Evolutionary conservation across 2,113 vertebrate species (phyloP), one percentile per base, ranked within the genome.

Genomic region (Bothrops jararaca): DNA sequence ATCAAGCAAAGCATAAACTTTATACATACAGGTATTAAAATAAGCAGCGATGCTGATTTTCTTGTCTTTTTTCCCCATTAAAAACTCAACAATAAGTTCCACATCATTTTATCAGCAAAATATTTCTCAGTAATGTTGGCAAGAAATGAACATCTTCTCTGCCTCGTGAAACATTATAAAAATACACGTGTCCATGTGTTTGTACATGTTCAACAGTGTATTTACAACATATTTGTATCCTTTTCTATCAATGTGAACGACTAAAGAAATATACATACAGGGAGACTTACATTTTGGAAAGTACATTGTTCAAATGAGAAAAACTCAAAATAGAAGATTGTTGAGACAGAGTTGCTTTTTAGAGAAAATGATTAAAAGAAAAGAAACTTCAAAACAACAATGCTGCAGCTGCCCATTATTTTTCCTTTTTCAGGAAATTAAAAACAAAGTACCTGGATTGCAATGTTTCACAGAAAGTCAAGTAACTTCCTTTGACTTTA

Each of bases 401-500:
- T n/a, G n/a, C 52, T 91, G 29, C 24, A 10, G 85, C 52, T 94
- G 50, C 85, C 93, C 24, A 15, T 95, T 97, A 92, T 56, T 34
- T 91, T 92, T 91, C 48, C 93, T 95, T 96, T 95, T 95, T 96
- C 91, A 92, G 91, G 95, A 97, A 97, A 94, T 94, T 92, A 96
- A 96, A 90, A 92, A 96, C 90, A 96, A 95, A 94, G 91, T 90
- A 96, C 95, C 93, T 96, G 92, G 94, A 90, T 96, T 85, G 90
- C 69, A 94, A 94, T 92, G 90, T 92, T 93, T 48, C 94, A 95
- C 94, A 85, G 93, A 94, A 29, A 93, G 89, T 86, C 93, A 88
- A 93, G 95, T 95, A 26, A 85, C 93, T 96, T 96, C 96, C 94
- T 97, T 94, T 96, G 95, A 96, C 92, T 93, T 93, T 94, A 86